Evolutionary conservation across 2,888 invertebrate genomes (phyloP), one percentile per base, ranked within the genome.

Genomic region (Caenorhabditis sp.): DNA sequence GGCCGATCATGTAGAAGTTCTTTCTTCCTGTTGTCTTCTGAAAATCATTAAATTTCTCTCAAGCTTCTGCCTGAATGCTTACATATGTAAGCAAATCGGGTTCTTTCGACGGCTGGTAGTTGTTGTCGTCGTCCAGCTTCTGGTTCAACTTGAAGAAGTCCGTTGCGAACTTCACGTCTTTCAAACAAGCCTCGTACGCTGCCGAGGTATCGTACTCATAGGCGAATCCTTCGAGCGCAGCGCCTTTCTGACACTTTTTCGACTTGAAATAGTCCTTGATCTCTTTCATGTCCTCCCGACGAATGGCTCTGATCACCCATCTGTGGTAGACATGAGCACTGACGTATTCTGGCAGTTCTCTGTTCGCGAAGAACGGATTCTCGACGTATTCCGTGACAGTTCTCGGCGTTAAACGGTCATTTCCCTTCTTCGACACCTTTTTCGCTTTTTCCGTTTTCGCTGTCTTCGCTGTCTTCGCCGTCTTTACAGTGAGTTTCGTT

Each of bases 1-100:
- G 88, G 26, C 90, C 90, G 71, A 90, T 83, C 86, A 89, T 89
- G 26, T 85, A 77, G 53, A 85, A 85, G 61, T 88, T 89, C 26
- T 73, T 73, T 2, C 87, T 86, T 27, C 90, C 90, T 37, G 89
- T 89, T 9, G 72, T 37, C 46, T 70, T 80, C 81, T 83, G 55
- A 30, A 81, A 72, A 32, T 39, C n/a, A 11, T 30, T 3, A 24
- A 37, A 30, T n/a, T 50, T 30, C 2, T 43, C 2, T 30, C 22
- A 15, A n/a, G 30, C 9, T 30, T 9, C 9, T 30, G 30, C 9
- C 30, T 7, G 9, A 30, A 30, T 2, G 22, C 75, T 17, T 11
- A 83, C 82, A 37, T 56, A 71, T 63, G 82, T 43, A 24, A 83
- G 71, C 20, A 83, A 43, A 66, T 83, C 81, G 13, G 82, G 78